A percentile compares a stretch with the other conserved stretches of the same genome.
Conservation (phyloP, 2,113 vertebrate genomes). For the Misgurnus anguillicaudatus region DNA sequence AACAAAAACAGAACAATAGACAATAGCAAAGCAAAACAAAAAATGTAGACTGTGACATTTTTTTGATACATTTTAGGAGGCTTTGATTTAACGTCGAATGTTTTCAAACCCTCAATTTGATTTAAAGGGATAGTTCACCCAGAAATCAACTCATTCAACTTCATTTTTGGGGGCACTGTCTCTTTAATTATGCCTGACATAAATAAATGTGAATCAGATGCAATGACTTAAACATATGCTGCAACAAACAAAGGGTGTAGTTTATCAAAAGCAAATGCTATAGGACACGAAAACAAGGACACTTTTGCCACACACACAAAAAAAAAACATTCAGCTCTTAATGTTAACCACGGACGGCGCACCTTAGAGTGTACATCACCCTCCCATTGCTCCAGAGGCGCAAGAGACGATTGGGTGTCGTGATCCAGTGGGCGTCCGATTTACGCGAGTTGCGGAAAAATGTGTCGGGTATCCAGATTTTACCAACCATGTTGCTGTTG, state of each 20-base stretch:
- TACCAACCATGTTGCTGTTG: conserved; percentile 98
- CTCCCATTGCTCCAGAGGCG: conserved; percentile 93
- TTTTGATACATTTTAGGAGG: conserved; percentile 33
- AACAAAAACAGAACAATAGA: conserved; percentile 72
- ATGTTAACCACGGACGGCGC: conserved; percentile 26
- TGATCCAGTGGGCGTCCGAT: conserved; percentile 98
- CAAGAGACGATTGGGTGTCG: conserved; percentile 94
- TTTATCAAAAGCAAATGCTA: conserved; percentile 50
- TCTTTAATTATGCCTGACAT: conserved; percentile 15
- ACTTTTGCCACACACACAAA: conserved; percentile 62
- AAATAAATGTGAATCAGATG: conserved; percentile 45
- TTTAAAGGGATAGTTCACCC: conserved; percentile 8
- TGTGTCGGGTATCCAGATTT: conserved; percentile 99
- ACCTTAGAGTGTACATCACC: conserved; percentile 95
- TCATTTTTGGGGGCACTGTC: neutral
- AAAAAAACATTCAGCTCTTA: conserved; percentile 30
- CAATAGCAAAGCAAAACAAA: conserved; percentile 57
- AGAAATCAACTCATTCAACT: neutral
- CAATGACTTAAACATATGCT: conserved; percentile 33
- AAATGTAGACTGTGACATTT: conserved; percentile 43
- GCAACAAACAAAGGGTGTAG: conserved; percentile 47
- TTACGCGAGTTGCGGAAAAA: conserved; percentile 98
- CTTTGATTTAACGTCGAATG: conserved; percentile 22
- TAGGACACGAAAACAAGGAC: conserved; percentile 57
- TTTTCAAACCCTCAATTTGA: conserved; percentile 43